phyloP scores from a whole-genome alignment of 2,797 vertebrate species.

The Fringilla coelebs region DNA sequence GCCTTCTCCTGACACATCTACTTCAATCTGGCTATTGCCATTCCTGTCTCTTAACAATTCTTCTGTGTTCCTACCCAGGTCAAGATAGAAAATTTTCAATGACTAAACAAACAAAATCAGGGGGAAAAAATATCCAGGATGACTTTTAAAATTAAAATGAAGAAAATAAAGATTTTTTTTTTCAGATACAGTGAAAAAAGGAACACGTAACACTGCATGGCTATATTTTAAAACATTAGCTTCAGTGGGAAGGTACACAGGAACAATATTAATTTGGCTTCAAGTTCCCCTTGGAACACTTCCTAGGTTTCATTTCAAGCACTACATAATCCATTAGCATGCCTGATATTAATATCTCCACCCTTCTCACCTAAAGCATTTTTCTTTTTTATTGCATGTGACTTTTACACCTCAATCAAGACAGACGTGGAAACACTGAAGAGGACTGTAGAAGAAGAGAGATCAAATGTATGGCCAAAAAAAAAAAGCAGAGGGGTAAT shows the following conservation, averaged over 20 bases:
- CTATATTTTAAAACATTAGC: not conserved
- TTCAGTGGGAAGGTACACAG: not conserved
- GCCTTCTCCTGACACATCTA: not conserved
- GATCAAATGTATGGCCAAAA: not conserved
- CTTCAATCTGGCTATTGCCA: not conserved
- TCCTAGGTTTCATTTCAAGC: not conserved
- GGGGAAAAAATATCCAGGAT: not conserved
- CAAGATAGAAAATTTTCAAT: not conserved
- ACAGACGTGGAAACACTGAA: not conserved
- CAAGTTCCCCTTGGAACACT: not conserved
- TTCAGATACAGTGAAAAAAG: not conserved
- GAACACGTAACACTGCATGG: not conserved
- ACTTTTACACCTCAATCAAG: not conserved
- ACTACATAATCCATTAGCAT: not conserved
- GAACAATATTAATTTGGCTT: not conserved
- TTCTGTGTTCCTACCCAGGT: not conserved
- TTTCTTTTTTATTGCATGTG: not conserved
- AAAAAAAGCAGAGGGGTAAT: not conserved
- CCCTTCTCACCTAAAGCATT: not conserved
- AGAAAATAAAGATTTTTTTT: not conserved
- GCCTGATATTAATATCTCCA: not conserved
- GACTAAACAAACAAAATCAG: not conserved
- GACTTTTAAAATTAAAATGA: not conserved
- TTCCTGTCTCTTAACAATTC: not conserved
- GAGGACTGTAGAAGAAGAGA: not conserved